phyloP scores from a whole-genome alignment of 2,888 invertebrate species.

The Ectemnius cavifrons region DNA sequence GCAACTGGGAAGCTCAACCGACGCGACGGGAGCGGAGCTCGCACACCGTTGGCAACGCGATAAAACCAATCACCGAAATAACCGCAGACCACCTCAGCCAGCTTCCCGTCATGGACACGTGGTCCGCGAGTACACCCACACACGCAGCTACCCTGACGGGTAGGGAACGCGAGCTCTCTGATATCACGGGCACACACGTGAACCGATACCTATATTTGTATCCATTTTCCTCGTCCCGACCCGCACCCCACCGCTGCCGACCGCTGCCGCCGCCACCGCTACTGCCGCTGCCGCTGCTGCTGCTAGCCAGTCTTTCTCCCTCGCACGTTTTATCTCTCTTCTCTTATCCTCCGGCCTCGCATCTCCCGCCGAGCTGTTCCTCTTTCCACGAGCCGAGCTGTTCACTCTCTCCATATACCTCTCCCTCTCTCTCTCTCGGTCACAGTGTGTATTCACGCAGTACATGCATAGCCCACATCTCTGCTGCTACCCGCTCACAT shows the following conservation, averaged over 20 bases:
- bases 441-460: neutral
- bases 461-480: slow-evolving; percentile 4
- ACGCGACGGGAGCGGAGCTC: slow-evolving; percentile 31
- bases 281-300: neutral
- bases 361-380: neutral
- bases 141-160: neutral
- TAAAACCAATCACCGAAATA: slow-evolving; percentile 77
- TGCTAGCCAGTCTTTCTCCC: slow-evolving; percentile 5
- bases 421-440: neutral
- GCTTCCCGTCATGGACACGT: slow-evolving; percentile 71
- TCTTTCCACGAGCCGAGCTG: neutral
- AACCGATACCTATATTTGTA: slow-evolving; percentile 42
- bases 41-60: slow-evolving; percentile 74
- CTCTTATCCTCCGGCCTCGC: slow-evolving; percentile 11
- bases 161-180: neutral
- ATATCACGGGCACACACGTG: slow-evolving; percentile 45
- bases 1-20: too few species aligned
- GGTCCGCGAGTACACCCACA: slow-evolving; percentile 50
- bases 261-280: neutral
- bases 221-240: slow-evolving; percentile 30
- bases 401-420: too few species aligned
- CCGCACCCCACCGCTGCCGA: slow-evolving; percentile 19
- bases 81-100: slow-evolving; percentile 74
- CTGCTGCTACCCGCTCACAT: slow-evolving; percentile 18
- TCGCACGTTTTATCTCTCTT: slow-evolving; percentile 16